These are phyloP conservation scores for Cheilosia vulpina DNA, from an alignment of 2,888 invertebrate species.

Conservation along the genomic window DNA sequence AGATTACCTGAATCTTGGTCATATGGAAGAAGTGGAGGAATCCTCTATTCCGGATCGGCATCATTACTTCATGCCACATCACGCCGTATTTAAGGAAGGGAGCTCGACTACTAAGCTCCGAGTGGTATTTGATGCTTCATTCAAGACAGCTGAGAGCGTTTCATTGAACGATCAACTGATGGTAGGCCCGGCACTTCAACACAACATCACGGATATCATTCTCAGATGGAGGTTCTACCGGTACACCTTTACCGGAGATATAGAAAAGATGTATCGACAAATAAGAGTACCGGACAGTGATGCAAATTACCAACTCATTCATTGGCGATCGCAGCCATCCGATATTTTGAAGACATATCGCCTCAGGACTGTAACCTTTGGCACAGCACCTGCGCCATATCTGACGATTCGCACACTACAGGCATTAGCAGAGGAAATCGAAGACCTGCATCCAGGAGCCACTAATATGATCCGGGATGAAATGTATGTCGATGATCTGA, in stretches of 20 bases:
- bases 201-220: conserved; percentile 11
- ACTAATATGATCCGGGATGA: too few species aligned
- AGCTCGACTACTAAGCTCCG: neutral
- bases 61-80: conserved; percentile 3
- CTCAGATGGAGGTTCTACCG: conserved; percentile 17
- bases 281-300: conserved; percentile 2
- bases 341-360: too few species aligned
- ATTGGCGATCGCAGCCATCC: neutral
- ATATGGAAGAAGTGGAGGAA: conserved; percentile 26
- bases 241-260: conserved; percentile 18
- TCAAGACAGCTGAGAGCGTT: too few species aligned
- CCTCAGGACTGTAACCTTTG: neutral
- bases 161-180: too few species aligned
- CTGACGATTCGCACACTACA: too few species aligned
- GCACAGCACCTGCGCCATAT: too few species aligned
- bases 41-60: neutral
- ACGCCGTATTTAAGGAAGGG: conserved; percentile 3
- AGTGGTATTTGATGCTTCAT: too few species aligned
- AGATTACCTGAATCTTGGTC: conserved; percentile 6
- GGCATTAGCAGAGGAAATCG: too few species aligned
- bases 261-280: conserved; percentile 34
- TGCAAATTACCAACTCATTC: neutral
- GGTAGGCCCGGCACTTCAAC: conserved; percentile 1
- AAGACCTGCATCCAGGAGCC: too few species aligned
- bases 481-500: too few species aligned